Percentiles rank a stretch among this genome's conserved stretches.
Evolutionary conservation across 2,113 vertebrate species (phyloP).

Genomic region (Strix uralensis): DNA sequence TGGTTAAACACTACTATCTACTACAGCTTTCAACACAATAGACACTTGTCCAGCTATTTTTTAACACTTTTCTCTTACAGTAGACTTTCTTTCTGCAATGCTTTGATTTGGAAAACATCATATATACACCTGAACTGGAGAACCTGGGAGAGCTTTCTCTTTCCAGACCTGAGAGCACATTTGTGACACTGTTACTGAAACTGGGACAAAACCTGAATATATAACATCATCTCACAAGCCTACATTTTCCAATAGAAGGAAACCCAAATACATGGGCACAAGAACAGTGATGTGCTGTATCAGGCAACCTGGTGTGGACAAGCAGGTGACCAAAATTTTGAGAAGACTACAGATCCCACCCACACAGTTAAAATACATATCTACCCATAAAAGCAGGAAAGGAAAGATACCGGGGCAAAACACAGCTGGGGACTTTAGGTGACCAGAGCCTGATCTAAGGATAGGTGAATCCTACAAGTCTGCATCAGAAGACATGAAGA

Average conservation of each 20-base stretch:
- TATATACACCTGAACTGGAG: not conserved
- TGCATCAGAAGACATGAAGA: not conserved
- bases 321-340: not conserved
- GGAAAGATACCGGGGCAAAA: not conserved
- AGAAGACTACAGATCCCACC: not conserved
- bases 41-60: not conserved
- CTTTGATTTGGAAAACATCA: not conserved
- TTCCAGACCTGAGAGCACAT: not conserved
- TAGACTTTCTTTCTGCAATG: not conserved
- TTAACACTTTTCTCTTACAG: not conserved
- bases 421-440: not conserved
- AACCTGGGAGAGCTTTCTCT: not conserved
- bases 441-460: not conserved
- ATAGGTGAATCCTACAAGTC: not conserved
- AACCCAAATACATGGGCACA: not conserved
- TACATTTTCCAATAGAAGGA: not conserved
- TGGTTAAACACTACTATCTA: not conserved
- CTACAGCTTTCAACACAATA: not conserved
- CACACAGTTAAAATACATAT: not conserved
- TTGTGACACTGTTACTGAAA: not conserved
- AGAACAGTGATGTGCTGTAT: not conserved
- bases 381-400: not conserved
- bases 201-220: not conserved
- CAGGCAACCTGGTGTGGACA: rapidly evolving
- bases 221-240: not conserved